Conservation (phyloP, 2,888 invertebrate genomes). For the Parnassius mnemosyne region DNA sequence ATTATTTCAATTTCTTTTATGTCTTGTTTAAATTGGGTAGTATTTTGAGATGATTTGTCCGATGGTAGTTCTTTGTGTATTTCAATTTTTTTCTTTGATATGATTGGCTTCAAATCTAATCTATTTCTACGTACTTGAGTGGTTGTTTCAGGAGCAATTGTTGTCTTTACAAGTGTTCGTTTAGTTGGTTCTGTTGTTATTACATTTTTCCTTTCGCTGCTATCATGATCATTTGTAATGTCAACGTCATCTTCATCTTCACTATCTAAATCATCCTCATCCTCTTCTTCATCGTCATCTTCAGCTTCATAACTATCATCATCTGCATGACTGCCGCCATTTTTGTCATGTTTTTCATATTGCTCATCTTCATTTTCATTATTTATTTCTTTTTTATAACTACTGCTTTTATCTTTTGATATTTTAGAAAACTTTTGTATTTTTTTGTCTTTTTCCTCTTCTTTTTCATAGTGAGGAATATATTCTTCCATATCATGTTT, state of each 20-base stretch:
- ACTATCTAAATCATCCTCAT: slow-evolving; percentile 33
- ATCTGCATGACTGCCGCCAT: slow-evolving; percentile 37
- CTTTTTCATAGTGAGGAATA: slow-evolving; percentile 62
- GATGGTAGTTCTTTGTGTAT: slow-evolving; percentile 66
- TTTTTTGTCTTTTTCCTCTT: slow-evolving; percentile 36
- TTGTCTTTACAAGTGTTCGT: slow-evolving; percentile 56
- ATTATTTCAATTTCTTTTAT: slow-evolving; percentile 69
- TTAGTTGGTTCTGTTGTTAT: slow-evolving; percentile 62
- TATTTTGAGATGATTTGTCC: slow-evolving; percentile 45
- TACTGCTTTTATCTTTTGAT: slow-evolving; percentile 33
- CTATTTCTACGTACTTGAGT: slow-evolving; percentile 44
- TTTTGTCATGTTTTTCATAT: slow-evolving; percentile 29
- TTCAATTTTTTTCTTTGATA: slow-evolving; percentile 63
- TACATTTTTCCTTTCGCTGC: slow-evolving; percentile 29
- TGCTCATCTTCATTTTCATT: slow-evolving; percentile 37
- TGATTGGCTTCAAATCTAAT: slow-evolving; percentile 48
- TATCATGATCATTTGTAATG: slow-evolving; percentile 33
- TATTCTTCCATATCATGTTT: slow-evolving; percentile 65
- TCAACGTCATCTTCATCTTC: slow-evolving; percentile 37
- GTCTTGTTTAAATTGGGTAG: slow-evolving; percentile 66
- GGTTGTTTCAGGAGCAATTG: slow-evolving; percentile 52
- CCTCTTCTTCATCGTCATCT: slow-evolving; percentile 36
- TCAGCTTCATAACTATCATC: slow-evolving; percentile 37
- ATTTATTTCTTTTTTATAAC: slow-evolving; percentile 32
- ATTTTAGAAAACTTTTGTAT: slow-evolving; percentile 24